Evolutionary conservation across 1,140 invertebrate genomes (phyloP).

Genomic region (Subanguina moxae): DNA sequence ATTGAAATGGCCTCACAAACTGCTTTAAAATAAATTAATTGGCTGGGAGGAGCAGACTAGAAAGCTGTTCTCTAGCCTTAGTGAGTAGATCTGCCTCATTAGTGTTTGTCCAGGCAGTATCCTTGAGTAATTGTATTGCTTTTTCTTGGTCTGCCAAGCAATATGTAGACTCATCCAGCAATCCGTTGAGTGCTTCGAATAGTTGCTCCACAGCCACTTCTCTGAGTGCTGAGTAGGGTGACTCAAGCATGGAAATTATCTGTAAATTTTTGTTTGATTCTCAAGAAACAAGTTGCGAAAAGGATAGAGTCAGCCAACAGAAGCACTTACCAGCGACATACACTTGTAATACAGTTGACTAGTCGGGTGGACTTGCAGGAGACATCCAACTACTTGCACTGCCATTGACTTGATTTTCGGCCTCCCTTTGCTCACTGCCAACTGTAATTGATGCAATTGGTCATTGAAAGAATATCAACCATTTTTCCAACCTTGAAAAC

Average conservation of each 20-base stretch:
- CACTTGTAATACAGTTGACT: slow-evolving; percentile 17
- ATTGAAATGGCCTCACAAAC: too few relatives aligned
- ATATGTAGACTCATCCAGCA: neutral
- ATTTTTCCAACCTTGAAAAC: slow-evolving; percentile 29
- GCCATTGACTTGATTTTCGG: slow-evolving; percentile 31
- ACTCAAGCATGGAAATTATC: slow-evolving; percentile 37
- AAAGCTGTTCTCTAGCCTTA: neutral
- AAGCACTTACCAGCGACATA: slow-evolving; percentile 10
- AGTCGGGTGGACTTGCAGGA: slow-evolving; percentile 28
- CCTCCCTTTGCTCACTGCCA: slow-evolving; percentile 17
- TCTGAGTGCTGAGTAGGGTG: slow-evolving; percentile 30
- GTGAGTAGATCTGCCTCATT: neutral
- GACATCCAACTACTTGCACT: slow-evolving; percentile 24
- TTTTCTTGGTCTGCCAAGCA: neutral
- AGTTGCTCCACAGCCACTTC: slow-evolving; percentile 35
- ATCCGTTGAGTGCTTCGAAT: slow-evolving; percentile 19
- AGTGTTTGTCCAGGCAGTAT: neutral
- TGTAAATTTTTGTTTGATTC: slow-evolving; percentile 9
- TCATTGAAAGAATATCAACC: neutral
- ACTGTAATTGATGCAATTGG: slow-evolving; percentile 18
- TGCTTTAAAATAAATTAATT: too few relatives aligned
- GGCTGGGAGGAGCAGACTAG: neutral
- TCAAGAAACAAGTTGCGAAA: too few relatives aligned
- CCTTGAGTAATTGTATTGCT: neutral
- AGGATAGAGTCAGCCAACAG: too few relatives aligned